These are phyloP conservation scores for Lysandra bellargus DNA, from an alignment of 2,888 invertebrate genomes.

Conservation along the genomic window DNA sequence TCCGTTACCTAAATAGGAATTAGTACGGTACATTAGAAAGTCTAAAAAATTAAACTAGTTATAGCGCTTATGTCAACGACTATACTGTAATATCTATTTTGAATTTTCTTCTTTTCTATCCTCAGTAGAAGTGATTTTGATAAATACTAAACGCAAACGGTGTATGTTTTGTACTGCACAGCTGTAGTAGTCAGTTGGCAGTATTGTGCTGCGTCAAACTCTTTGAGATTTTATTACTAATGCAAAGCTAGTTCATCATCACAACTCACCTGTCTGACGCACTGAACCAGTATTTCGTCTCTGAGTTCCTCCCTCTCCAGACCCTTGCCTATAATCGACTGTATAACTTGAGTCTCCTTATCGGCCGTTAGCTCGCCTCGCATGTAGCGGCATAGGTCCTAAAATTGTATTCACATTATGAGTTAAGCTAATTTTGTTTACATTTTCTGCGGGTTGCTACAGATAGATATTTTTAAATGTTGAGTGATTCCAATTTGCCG, in stretches of 20 bases:
- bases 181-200: too few species aligned
- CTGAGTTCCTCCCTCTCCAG: conserved; percentile 94
- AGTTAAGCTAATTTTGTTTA: too few species aligned
- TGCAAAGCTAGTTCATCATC: background rate
- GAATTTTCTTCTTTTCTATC: background rate
- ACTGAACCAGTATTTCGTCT: conserved; percentile 95
- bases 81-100: background rate
- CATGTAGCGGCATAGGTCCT: conserved; percentile 95
- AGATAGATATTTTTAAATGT: too few species aligned
- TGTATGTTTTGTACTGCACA: background rate
- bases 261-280: conserved; percentile 86
- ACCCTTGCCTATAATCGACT: conserved; percentile 91
- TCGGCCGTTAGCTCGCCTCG: conserved; percentile 93
- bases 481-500: too few species aligned
- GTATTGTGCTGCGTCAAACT: too few species aligned
- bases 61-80: background rate
- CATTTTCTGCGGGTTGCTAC: too few species aligned
- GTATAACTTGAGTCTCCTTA: conserved; percentile 90
- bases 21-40: background rate
- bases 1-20: conserved; percentile 82
- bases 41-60: background rate
- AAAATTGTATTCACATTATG: conserved; percentile 37
- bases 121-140: background rate
- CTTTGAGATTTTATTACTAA: too few species aligned
- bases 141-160: background rate